Percentiles rank a stretch among this genome's conserved stretches.
phyloP scores from a whole-genome alignment of 92 coral and sea anemone species.

The Paragorgia papillata region DNA sequence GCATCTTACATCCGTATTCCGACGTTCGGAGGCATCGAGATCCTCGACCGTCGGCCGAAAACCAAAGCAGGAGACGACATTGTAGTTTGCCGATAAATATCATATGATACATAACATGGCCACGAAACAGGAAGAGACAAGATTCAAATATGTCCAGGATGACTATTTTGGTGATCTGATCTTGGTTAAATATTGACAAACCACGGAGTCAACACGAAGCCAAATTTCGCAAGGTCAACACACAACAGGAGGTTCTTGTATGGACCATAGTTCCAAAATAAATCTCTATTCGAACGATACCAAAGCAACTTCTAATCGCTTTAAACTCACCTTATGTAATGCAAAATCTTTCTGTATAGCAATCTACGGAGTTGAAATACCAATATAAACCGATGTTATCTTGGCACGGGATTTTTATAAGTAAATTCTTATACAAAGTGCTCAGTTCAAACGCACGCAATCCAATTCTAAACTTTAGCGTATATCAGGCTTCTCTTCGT shows the following conservation, averaged over 20 bases:
- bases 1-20: neutral
- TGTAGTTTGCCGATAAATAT: neutral
- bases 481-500: slow-evolving; percentile 10
- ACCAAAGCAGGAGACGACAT: too few relatives aligned
- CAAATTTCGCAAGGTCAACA: neutral
- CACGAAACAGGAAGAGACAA: neutral
- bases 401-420: too few relatives aligned
- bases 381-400: neutral
- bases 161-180: neutral
- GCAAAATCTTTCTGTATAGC: too few relatives aligned
- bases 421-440: too few relatives aligned
- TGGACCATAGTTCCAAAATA: too few relatives aligned
- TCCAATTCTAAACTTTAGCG: too few relatives aligned
- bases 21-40: neutral
- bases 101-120: neutral
- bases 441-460: too few relatives aligned
- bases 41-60: neutral
- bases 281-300: too few relatives aligned
- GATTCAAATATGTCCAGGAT: neutral
- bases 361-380: too few relatives aligned
- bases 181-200: neutral
- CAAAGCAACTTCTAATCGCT: too few relatives aligned
- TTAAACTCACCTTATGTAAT: too few relatives aligned
- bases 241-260: neutral
- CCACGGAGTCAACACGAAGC: neutral